Evolutionary conservation across 2,888 invertebrate genomes (phyloP), one percentile per base, ranked within the genome.

Genomic region (Homarus gammarus): DNA sequence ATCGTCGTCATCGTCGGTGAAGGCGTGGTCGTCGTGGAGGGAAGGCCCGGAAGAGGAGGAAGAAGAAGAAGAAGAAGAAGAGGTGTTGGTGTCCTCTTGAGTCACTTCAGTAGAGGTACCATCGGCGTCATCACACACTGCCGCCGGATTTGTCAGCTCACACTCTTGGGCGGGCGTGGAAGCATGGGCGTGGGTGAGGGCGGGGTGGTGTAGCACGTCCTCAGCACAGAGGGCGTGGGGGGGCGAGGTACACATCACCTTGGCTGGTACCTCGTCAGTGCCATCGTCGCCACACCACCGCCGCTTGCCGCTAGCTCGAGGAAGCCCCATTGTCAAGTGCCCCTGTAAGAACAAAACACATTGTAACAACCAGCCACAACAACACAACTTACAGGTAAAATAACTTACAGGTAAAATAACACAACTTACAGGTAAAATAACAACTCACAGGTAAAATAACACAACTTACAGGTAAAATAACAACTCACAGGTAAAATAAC

Each of bases 141-240:
- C 44, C 64, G 44, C 44, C 64, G 83, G 61, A 36, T 77, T 83
- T 70, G 88, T 89, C 12, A 89, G 68, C 68, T 89, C 88, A 49
- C 88, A 89, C 88, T 89, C 88, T 78, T 64, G 68, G 83, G 88
- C 84, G 56, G 83, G 88, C 40, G 83, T 87, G 72, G 87, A 84
- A 77, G 84, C 86, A 77, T 83, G 87, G 87, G 84, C 82, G 49
- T 84, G 88, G 85, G 85, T 81, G 88, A 83, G 83, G 90, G 90
- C 61, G 51, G 90, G 88, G 61, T 90, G 91, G 40, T 90, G 85
- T 44, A 90, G 73, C 61, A 91, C 91, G 86, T 91, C 91, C 89
- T 91, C 91, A 61, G 91, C 91, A 86, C 91, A 91, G 68, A 91
- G 86, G 61, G 90, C 91, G 86, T 91, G 90, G 51, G 91, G 91